Conservation (phyloP, 2,113 vertebrate species). For the Apus apus region DNA sequence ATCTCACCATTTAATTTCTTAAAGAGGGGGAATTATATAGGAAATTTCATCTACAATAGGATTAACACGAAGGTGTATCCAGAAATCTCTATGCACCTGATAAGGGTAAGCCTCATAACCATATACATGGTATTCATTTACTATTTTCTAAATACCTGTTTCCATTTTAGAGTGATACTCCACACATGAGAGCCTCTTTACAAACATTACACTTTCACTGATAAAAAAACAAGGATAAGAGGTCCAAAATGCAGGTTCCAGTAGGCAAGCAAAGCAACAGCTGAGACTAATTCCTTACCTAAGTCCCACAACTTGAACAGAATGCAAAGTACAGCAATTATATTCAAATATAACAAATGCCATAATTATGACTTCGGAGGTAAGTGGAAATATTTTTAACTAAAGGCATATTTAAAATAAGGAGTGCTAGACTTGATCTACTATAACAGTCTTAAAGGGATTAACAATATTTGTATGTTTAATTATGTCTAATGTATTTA, state of each 20-base stretch:
- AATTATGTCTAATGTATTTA: not conserved
- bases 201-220: not conserved
- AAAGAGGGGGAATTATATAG: not conserved
- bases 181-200: not conserved
- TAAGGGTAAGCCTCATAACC: not conserved
- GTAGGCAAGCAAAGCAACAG: not conserved
- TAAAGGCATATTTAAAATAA: slow-evolving; percentile 30
- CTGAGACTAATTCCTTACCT: not conserved
- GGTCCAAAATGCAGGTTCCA: not conserved
- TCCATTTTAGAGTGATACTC: not conserved
- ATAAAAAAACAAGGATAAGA: not conserved
- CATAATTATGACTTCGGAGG: slow-evolving; percentile 63
- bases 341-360: slow-evolving; percentile 29
- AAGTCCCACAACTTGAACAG: slow-evolving; percentile 22
- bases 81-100: not conserved
- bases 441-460: not conserved
- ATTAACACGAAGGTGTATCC: not conserved
- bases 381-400: slow-evolving; percentile 70
- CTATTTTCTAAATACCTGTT: not conserved
- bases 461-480: not conserved
- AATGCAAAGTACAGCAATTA: slow-evolving; percentile 65
- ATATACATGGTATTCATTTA: not conserved
- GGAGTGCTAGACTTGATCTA: not conserved
- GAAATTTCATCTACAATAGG: not conserved
- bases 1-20: not conserved